These are phyloP conservation scores for Chaenocephalus aceratus DNA, from an alignment of 2,113 vertebrate genomes.

Conservation along the genomic window DNA sequence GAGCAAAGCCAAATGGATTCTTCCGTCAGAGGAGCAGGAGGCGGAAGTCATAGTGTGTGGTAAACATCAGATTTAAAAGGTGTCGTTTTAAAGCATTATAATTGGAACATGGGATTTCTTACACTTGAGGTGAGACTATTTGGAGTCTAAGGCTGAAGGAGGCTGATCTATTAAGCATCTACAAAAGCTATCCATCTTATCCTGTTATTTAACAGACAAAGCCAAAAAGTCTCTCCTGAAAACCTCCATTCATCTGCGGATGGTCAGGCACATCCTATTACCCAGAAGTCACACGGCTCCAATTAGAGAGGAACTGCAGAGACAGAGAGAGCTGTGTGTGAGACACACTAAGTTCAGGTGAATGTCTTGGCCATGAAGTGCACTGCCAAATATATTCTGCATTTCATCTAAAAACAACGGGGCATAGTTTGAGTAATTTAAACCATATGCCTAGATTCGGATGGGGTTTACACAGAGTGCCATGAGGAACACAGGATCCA, in stretches of 20 bases:
- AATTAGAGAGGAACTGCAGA: conserved; percentile 61
- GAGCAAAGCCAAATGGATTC: conserved; percentile 1
- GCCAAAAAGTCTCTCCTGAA: conserved; percentile 47
- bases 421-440: conserved; percentile 53
- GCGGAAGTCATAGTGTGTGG: neutral
- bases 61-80: neutral
- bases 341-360: conserved; percentile 65
- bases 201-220: conserved; percentile 49
- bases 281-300: conserved; percentile 68
- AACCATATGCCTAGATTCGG: conserved; percentile 55
- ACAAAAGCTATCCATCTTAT: conserved; percentile 24
- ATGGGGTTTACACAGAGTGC: conserved; percentile 48
- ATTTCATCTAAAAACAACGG: conserved; percentile 63
- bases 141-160: conserved; percentile 7
- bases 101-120: conserved; percentile 16
- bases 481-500: conserved; percentile 54
- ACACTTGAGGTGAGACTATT: conserved; percentile 9
- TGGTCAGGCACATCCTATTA: conserved; percentile 71
- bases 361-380: conserved; percentile 47
- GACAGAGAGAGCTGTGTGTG: conserved; percentile 54
- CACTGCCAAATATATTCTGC: conserved; percentile 36
- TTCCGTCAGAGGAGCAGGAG: conserved; percentile 11
- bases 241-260: conserved; percentile 59
- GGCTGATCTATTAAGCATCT: conserved; percentile 15
- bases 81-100: neutral